Evolutionary conservation across 2,888 invertebrate genomes (phyloP), one percentile per base, ranked within the genome.

Genomic region (Gnatocerus cornutus): DNA sequence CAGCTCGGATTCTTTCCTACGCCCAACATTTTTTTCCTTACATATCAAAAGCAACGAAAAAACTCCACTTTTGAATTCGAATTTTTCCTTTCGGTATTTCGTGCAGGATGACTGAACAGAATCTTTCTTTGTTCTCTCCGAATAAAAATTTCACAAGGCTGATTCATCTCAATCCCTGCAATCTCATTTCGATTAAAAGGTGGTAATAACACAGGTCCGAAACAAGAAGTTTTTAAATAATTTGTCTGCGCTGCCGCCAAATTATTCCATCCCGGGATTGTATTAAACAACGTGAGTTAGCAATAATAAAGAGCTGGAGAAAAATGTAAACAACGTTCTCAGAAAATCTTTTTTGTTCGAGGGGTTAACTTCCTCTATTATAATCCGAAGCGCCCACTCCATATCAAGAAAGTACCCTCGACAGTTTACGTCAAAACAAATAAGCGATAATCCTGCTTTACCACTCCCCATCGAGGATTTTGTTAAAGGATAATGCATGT

Each of bases 401-500:
- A 56, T 55, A 33, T 56, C 56, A 56, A 9, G 53, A 53, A 53
- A 39, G 12, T n/a, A 12, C 53, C 13, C 53, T 30, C 37, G 37
- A 53, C 53, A 27, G 27, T 56, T 56, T 56, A 56, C 56, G 56
- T 56, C 56, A 41, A 56, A 56, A 43, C 56, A 55, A 55, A 41
- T 55, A 41, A 33, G 41, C 53, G 55, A 55, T 41, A 55, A 55
- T 55, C 55, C 41, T 55, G 13, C 21, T 16, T 55, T 55, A 39
- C 21, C 14, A 37, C 52, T 52, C 52, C 21, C 12, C n/a, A 27
- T 37, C 53, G 14, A 46, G 10, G 1, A 43, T 43, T 46, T 46
- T 46, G 16, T 21, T 46, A 12, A 46, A 46, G 46, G 46, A 46
- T 46, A 46, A 46, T 46, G 46, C 46, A 46, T 13, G 10, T n/a